Conservation (phyloP, 2,113 vertebrate species). For the Monopterus albus region DNA sequence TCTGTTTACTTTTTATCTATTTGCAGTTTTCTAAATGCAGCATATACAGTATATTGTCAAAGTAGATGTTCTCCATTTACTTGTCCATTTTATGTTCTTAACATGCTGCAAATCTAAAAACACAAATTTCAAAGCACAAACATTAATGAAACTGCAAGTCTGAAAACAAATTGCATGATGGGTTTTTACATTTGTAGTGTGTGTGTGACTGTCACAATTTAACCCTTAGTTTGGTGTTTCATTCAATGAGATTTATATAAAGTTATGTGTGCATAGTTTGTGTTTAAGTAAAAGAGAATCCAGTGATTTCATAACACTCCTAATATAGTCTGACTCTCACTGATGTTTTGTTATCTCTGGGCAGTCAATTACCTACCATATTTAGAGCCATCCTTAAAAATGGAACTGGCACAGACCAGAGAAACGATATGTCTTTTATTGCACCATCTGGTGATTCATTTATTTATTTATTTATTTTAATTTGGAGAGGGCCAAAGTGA, state of each 20-base stretch:
- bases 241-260: no score
- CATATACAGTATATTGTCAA: background rate
- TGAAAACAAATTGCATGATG: no score
- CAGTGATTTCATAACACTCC: background rate
- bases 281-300: slow-evolving; percentile 9
- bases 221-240: background rate
- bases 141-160: no score
- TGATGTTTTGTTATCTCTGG: slow-evolving; percentile 37
- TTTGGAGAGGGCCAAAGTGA: slow-evolving; percentile 48
- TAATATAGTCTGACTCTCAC: background rate
- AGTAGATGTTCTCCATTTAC: background rate
- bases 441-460: slow-evolving; percentile 76
- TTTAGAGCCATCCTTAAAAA: slow-evolving; percentile 59
- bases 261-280: no score
- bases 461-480: no score
- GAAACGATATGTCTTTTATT: slow-evolving; percentile 65
- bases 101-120: no score
- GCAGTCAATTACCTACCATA: slow-evolving; percentile 54
- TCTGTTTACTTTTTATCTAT: background rate
- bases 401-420: slow-evolving; percentile 46
- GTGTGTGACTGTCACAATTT: background rate
- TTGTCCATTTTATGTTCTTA: background rate
- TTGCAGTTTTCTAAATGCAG: background rate
- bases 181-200: background rate
- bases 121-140: no score